Base-by-base conservation (phyloP, 2,888 invertebrate species). In the Cynaeus angustus region DNA sequence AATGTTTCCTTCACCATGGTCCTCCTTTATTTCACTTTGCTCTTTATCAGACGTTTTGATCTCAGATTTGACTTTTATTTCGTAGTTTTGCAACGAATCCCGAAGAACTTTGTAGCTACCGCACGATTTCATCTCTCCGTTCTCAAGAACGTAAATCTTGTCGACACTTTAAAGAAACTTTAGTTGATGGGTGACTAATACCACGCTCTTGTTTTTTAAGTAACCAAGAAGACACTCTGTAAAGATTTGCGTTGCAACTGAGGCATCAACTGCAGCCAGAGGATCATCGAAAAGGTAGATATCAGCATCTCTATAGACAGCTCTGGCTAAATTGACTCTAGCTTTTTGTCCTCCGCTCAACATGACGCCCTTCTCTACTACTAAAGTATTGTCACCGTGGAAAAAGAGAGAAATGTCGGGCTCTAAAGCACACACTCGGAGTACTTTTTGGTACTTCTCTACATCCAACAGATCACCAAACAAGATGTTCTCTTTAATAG, bases 181-280 rank as follows among this genome's bases (percentile, higher is more conserved):
- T 16, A 94, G 85, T 81, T 96, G 95, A 83, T 96, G 95, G 0
- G 96, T 96, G 68, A 94, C 92, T 8, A 96, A 88, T 72, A 95
- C 88, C 28, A 92, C 87, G 1, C 93, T 92, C 79, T 91, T 89
- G 70, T 89, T 85, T n/a, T 86, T 85, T 68, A 88, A 77, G 56
- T 86, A 85, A 0, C 85, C 50, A 82, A 75, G 85, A 65, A 94
- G 91, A 61, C 93, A 94, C 83, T 92, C 89, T 52, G 93, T 89
- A 79, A 94, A 94, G 4, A 95, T 84, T 81, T 92, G 91, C 69
- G 90, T 88, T 0, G 92, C 91, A 10, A 94, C 94, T 68, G 90
- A 90, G 0, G 92, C 87, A 82, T 95, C 94, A 0, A 94, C 94
- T 0, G 94, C 94, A 69, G 92, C 92, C 1, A 94, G 83, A 0